phyloP scores from a whole-genome alignment of 2,113 vertebrate species.

The Thinocorus orbignyianus region DNA sequence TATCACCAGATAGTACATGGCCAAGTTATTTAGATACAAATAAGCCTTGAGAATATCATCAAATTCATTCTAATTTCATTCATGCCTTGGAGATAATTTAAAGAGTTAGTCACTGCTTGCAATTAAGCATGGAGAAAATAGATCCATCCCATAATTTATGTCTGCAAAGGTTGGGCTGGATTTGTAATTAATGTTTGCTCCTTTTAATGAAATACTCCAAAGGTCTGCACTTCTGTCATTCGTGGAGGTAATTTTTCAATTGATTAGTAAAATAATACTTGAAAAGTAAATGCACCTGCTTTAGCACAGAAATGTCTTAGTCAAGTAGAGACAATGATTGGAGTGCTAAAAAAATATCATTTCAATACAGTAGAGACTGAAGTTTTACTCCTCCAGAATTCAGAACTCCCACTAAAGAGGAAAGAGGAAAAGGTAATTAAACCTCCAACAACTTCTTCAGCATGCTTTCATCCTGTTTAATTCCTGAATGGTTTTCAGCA shows the following conservation, averaged over 20 bases:
- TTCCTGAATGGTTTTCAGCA: slow-evolving; percentile 66
- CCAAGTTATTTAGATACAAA: slow-evolving; percentile 50
- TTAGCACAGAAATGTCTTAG: slow-evolving; percentile 85
- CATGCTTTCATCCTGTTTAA: slow-evolving; percentile 52
- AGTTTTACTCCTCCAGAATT: slow-evolving; percentile 74
- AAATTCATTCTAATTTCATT: slow-evolving; percentile 89
- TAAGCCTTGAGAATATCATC: slow-evolving; percentile 56
- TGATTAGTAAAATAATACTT: slow-evolving; percentile 93
- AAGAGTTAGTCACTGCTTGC: slow-evolving; percentile 84
- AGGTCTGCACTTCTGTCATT: slow-evolving; percentile 89
- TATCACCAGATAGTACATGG: neutral
- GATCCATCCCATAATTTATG: slow-evolving; percentile 90
- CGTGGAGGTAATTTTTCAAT: slow-evolving; percentile 94
- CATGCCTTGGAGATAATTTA: slow-evolving; percentile 90
- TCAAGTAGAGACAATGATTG: slow-evolving; percentile 87
- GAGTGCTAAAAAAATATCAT: slow-evolving; percentile 79
- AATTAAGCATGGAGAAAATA: slow-evolving; percentile 91
- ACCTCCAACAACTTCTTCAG: slow-evolving; percentile 45
- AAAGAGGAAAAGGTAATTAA: slow-evolving; percentile 74
- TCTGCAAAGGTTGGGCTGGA: slow-evolving; percentile 80
- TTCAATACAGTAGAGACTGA: slow-evolving; percentile 72
- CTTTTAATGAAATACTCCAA: slow-evolving; percentile 86
- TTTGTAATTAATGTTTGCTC: slow-evolving; percentile 86
- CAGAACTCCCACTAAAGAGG: slow-evolving; percentile 62
- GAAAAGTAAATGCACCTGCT: slow-evolving; percentile 94